Evolutionary conservation across 2,888 invertebrate species (phyloP), one percentile per base, ranked within the genome.

Genomic region (Alitta virens): DNA sequence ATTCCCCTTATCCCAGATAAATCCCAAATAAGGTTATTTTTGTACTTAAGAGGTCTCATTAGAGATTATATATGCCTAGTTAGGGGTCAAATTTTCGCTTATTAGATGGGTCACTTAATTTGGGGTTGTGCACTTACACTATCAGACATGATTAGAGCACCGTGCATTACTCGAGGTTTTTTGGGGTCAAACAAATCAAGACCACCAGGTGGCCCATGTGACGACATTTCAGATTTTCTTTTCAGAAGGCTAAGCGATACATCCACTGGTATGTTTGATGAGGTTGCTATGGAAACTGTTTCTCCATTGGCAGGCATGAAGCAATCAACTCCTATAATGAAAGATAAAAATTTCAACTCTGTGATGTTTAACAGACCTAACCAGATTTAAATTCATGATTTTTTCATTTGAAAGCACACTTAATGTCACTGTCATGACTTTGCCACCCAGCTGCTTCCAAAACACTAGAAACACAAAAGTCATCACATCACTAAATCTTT

Each of bases 231-330:
- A 24, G 25, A 26, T 12, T 77, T 76, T 51, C 78, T 71, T 64
- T 83, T 83, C 9, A 84, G 71, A 16, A 83, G 72, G 56, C 69
- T 75, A 0, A 82, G 68, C 0, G 94, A 91, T 0, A 94, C 91
- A 84, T 95, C 94, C 9, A 95, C 90, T 1, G 93, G 92, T 69
- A 97, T 91, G 80, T 91, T 91, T 1, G 91, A 89, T 1, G 90
- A 89, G 0, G 94, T 94, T 38, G 87, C 88, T 63, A 99, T 94
- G 25, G 88, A 85, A 72, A 92, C 91, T 0, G 96, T 95, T 84
- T 99, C 99, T 0, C 99, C 99, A 85, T 99, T 99, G 0, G 96
- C 98, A 25, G 99, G 99, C 88, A 92, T 95, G 75, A 87, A 95
- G 78, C 97, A 97, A 72, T 89, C 90, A 40, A 94, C 87, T 67